Conservation (phyloP, 1,140 invertebrate species). For the Diorhabda elongata region DNA sequence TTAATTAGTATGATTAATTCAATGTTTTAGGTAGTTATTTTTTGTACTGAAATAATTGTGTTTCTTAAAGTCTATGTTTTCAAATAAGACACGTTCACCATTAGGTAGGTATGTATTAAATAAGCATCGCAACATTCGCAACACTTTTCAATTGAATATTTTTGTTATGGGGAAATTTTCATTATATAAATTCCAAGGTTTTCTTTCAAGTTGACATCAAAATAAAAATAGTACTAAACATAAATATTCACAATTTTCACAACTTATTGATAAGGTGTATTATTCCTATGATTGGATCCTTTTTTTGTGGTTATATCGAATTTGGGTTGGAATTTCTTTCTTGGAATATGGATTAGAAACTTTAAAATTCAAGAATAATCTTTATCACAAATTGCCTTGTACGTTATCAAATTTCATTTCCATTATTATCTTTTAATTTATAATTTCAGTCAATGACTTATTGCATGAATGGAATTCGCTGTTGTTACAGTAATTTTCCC, state of each 20-base stretch:
- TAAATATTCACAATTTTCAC: too few species aligned
- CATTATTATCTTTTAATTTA: background rate
- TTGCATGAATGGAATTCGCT: background rate
- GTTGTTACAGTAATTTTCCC: constrained; percentile 2
- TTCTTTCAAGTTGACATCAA: too few species aligned
- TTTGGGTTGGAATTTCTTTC: background rate
- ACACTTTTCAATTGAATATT: background rate
- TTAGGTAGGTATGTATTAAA: background rate
- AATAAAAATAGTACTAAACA: too few species aligned
- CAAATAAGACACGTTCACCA: background rate
- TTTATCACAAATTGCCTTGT: background rate
- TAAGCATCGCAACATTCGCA: background rate
- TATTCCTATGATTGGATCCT: background rate
- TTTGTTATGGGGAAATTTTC: background rate
- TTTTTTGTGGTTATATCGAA: background rate
- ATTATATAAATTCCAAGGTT: background rate
- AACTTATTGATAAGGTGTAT: too few species aligned
- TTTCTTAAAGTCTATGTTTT: background rate
- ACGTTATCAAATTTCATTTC: background rate
- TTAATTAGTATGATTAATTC: background rate
- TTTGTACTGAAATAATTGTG: background rate
- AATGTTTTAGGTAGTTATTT: background rate
- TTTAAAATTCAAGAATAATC: background rate
- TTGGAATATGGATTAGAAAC: background rate
- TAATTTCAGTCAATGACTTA: background rate